A percentile compares a stretch with the other conserved stretches of the same genome.
Evolutionary conservation across 2,888 invertebrate genomes (phyloP).

Genomic region (Stenotaenia linearis): DNA sequence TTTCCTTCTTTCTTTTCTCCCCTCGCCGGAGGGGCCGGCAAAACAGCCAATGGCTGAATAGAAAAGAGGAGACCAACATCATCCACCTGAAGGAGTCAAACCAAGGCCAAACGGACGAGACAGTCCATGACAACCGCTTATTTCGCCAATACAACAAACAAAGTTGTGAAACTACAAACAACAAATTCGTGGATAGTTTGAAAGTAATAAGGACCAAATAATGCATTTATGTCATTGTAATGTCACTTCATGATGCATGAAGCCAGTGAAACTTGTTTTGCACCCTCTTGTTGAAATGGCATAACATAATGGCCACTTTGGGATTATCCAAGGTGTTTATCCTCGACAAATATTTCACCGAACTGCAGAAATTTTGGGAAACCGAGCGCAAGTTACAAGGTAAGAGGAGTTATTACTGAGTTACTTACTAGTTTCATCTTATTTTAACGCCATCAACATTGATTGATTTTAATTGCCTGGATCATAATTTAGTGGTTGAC

Average conservation of each 20-base stretch:
- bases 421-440: background rate
- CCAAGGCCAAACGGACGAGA: background rate
- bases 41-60: background rate
- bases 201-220: background rate
- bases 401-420: conserved; percentile 47
- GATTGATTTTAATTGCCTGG: background rate
- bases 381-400: conserved; percentile 93
- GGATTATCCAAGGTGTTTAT: conserved; percentile 96
- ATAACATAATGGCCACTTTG: conserved; percentile 75
- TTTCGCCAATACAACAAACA: background rate
- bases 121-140: background rate
- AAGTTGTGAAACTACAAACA: background rate
- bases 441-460: background rate
- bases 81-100: background rate
- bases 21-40: background rate
- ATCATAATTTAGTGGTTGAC: background rate
- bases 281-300: background rate
- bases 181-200: background rate
- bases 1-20: background rate
- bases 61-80: background rate
- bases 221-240: background rate
- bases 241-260: background rate
- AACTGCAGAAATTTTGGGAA: conserved; percentile 94
- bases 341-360: conserved; percentile 94
- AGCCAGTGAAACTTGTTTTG: background rate